Conservation (phyloP, 1,140 invertebrate species). For the Drosophila lacteicornis region DNA sequence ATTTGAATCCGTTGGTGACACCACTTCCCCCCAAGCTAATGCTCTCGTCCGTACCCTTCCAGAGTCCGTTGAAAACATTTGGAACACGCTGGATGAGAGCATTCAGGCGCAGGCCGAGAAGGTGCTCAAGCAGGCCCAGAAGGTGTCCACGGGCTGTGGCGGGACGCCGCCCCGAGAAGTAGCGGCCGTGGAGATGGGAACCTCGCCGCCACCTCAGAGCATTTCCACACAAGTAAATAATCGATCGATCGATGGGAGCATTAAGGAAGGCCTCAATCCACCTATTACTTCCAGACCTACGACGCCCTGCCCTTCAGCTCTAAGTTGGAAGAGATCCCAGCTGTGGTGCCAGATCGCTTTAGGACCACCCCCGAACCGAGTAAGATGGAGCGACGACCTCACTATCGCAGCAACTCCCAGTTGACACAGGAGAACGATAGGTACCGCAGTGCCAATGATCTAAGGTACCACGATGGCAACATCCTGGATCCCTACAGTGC, state of each 20-base stretch:
- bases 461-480: slow-evolving; percentile 37
- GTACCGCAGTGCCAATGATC: slow-evolving; percentile 72
- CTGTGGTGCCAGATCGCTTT: slow-evolving; percentile 39
- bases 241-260: not conserved
- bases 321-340: slow-evolving; percentile 23
- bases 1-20: slow-evolving; percentile 46
- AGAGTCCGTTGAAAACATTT: slow-evolving; percentile 84
- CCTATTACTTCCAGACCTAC: slow-evolving; percentile 78
- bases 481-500: slow-evolving; percentile 26
- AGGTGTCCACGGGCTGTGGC: slow-evolving; percentile 87
- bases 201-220: slow-evolving; percentile 93
- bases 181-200: slow-evolving; percentile 87
- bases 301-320: slow-evolving; percentile 70
- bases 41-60: slow-evolving; percentile 63
- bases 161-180: slow-evolving; percentile 86
- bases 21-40: slow-evolving; percentile 39
- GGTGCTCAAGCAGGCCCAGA: slow-evolving; percentile 71
- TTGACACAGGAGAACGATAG: slow-evolving; percentile 59
- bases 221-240: slow-evolving; percentile 92
- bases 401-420: slow-evolving; percentile 63
- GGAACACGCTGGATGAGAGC: slow-evolving; percentile 83
- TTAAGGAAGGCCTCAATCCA: not conserved
- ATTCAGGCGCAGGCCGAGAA: slow-evolving; percentile 79
- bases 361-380: slow-evolving; percentile 44
- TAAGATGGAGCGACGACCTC: slow-evolving; percentile 55